These are phyloP conservation scores for Echinometra lucunter DNA, from an alignment of 53 echinoderm and acorn worm genomes.

Conservation along the genomic window DNA sequence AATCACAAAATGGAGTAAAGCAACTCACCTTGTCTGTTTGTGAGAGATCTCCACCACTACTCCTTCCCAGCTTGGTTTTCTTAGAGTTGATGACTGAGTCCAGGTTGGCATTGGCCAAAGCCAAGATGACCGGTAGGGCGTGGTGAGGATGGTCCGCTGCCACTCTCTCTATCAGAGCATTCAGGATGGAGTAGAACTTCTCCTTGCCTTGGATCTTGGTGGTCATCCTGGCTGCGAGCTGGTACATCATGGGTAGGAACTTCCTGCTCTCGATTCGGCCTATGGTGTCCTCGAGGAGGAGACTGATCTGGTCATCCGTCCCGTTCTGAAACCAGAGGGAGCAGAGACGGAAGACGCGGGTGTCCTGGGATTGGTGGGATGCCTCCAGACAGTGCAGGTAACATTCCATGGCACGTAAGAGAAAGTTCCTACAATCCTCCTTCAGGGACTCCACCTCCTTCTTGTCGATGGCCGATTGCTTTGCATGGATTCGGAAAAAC, in stretches of 20 bases:
- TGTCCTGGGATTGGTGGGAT: conserved; percentile 61
- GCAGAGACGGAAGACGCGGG: conserved; percentile 89
- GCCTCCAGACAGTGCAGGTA: conserved; percentile 86
- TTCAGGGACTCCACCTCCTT: conserved; percentile 83
- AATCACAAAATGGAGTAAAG: not conserved
- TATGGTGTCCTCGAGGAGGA: conserved; percentile 72
- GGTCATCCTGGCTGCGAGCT: conserved; percentile 98
- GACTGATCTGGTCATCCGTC: conserved; percentile 69
- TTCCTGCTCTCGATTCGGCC: conserved; percentile 74
- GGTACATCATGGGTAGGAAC: conserved; percentile 88
- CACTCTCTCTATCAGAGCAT: conserved; percentile 81
- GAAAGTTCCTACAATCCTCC: conserved; percentile 79
- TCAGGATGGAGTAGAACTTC: conserved; percentile 77
- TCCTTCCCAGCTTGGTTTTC: conserved; percentile 75
- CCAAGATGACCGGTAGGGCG: conserved; percentile 89
- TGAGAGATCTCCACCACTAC: conserved; percentile 68
- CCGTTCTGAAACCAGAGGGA: conserved; percentile 98
- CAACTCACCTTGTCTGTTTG: conserved; percentile 79
- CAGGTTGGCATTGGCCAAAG: conserved; percentile 93
- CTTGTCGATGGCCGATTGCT: conserved; percentile 89
- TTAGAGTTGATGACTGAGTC: conserved; percentile 77
- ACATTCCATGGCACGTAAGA: conserved; percentile 85
- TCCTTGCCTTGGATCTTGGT: conserved; percentile 86
- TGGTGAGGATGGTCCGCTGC: conserved; percentile 92
- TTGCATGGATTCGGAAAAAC: conserved; percentile 77